Evolutionary conservation across 2,888 invertebrate species (phyloP).

Genomic region (Drosophila koepferae): DNA sequence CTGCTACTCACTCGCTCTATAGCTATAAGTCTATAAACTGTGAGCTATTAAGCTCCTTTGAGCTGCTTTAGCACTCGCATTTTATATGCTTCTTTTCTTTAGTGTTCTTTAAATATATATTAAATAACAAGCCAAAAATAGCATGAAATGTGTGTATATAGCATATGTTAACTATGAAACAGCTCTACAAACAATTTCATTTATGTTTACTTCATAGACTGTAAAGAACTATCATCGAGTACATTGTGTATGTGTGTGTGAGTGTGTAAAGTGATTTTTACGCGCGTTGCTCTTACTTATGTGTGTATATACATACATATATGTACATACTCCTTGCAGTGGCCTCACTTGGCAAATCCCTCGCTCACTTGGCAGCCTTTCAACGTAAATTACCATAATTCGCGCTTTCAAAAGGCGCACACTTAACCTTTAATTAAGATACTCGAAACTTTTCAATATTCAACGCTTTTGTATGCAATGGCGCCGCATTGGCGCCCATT

Average conservation of each 20-base stretch:
- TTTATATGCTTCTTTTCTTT: neutral
- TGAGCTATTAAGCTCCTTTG: neutral
- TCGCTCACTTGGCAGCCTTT: constrained; percentile 53
- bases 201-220: constrained; percentile 10
- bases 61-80: neutral
- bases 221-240: constrained; percentile 12
- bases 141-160: neutral
- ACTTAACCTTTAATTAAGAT: constrained; percentile 78
- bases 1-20: neutral
- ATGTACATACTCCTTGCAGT: neutral
- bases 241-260: constrained; percentile 6
- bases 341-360: constrained; percentile 7
- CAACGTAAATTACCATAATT: constrained; percentile 75
- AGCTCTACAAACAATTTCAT: constrained; percentile 1
- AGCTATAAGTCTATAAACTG: neutral
- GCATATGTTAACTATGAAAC: neutral
- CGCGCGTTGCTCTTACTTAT: constrained; percentile 16
- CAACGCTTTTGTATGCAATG: constrained; percentile 57
- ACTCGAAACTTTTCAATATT: constrained; percentile 77
- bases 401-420: constrained; percentile 65
- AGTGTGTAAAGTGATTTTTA: constrained; percentile 21
- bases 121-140: neutral
- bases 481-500: constrained; percentile 61
- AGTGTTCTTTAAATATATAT: constrained; percentile 6
- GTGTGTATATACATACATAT: neutral